These are phyloP conservation scores for Epinephelus coioides DNA, from an alignment of 2,797 vertebrate genomes.

Conservation along the genomic window DNA sequence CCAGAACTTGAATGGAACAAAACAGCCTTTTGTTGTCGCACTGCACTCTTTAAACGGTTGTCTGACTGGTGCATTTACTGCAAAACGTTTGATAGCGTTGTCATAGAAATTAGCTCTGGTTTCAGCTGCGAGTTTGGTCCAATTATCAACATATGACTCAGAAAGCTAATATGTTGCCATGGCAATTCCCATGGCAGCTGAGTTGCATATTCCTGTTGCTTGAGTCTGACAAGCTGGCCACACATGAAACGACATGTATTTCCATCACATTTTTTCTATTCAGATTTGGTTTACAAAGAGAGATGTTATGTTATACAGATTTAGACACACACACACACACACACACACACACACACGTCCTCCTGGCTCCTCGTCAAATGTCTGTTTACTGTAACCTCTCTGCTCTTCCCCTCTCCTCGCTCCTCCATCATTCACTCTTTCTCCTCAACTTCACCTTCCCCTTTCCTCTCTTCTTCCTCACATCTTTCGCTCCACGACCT, in stretches of 20 bases:
- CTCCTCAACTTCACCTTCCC: constrained; percentile 35
- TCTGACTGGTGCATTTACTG: constrained; percentile 10
- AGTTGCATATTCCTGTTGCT: constrained; percentile 41
- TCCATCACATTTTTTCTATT: constrained; percentile 7
- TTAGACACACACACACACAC: not conserved
- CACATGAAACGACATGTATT: constrained; percentile 23
- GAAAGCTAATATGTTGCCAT: constrained; percentile 64
- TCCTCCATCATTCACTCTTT: constrained; percentile 21
- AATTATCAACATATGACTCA: constrained; percentile 46
- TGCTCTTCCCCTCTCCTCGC: not conserved
- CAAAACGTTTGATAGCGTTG: constrained; percentile 33
- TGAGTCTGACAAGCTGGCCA: constrained; percentile 23
- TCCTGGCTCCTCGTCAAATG: constrained; percentile 19
- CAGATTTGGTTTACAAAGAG: constrained; percentile 4
- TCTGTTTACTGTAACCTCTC: constrained; percentile 31
- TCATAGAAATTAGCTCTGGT: constrained; percentile 36
- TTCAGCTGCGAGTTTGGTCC: constrained; percentile 18
- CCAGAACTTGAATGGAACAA: constrained; percentile 33
- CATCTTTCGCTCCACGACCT: constrained; percentile 38
- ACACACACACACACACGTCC: not conserved
- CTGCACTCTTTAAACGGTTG: not conserved
- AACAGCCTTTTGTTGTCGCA: constrained; percentile 24
- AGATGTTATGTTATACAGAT: not conserved
- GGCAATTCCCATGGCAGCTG: constrained; percentile 43
- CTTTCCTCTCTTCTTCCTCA: constrained; percentile 17